These are phyloP conservation scores for Margarornis squamiger DNA, from an alignment of 2,797 vertebrate species.

Conservation along the genomic window DNA sequence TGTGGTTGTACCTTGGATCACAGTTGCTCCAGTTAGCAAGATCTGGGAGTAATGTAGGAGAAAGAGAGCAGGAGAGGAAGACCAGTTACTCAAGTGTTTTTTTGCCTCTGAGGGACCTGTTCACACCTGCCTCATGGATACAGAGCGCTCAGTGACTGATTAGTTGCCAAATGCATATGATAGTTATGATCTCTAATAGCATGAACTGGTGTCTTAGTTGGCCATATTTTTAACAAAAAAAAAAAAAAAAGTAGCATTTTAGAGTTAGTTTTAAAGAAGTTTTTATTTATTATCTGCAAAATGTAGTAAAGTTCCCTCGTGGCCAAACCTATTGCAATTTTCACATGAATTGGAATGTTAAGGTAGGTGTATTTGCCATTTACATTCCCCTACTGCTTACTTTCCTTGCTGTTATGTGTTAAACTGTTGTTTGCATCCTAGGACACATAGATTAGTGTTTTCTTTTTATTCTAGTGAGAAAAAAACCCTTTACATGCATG, in stretches of 20 bases:
- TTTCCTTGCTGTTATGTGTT: background rate
- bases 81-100: background rate
- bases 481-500: accelerated
- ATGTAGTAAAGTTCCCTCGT: background rate
- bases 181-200: background rate
- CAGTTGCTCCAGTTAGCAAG: background rate
- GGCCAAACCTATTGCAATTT: background rate
- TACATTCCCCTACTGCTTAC: background rate
- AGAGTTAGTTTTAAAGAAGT: background rate
- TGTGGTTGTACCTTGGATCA: background rate
- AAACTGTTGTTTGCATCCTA: background rate
- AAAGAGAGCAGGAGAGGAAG: accelerated
- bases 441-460: background rate
- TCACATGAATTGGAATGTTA: background rate
- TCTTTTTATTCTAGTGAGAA: background rate
- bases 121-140: background rate
- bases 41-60: background rate
- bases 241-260: background rate
- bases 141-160: background rate
- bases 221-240: background rate
- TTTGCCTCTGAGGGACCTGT: background rate
- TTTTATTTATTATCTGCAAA: background rate
- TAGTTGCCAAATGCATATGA: accelerated
- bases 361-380: background rate
- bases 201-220: background rate